phyloP scores from a whole-genome alignment of 1,140 invertebrate species.

The Matsumurasca onukii region DNA sequence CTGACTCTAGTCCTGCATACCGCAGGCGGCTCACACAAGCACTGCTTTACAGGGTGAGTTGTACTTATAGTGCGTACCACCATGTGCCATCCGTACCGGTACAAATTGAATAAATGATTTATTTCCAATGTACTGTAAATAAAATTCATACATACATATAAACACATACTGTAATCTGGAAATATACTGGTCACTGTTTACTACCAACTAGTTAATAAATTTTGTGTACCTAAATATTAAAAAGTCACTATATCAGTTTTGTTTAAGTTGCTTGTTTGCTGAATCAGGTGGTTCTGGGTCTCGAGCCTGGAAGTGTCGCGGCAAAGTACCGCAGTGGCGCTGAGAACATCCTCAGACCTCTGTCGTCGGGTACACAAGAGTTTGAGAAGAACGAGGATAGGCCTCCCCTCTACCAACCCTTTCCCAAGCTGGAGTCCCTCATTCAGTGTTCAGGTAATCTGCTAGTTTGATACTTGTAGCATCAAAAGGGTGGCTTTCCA shows the following conservation, averaged over 20 bases:
- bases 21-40: conserved; percentile 48
- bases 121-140: too few relatives aligned
- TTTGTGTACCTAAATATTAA: too few relatives aligned
- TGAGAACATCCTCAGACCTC: conserved; percentile 49
- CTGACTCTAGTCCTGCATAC: conserved; percentile 62
- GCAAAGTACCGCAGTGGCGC: conserved; percentile 25
- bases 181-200: too few relatives aligned
- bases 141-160: too few relatives aligned
- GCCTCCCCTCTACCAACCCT: conserved; percentile 76
- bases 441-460: conserved; percentile 62
- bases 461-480: too few relatives aligned
- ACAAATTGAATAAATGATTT: too few relatives aligned
- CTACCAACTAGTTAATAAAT: too few relatives aligned
- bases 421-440: conserved; percentile 73
- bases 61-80: neutral
- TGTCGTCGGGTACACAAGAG: conserved; percentile 70
- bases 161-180: too few relatives aligned
- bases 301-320: neutral
- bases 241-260: too few relatives aligned
- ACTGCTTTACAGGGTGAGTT: conserved; percentile 53
- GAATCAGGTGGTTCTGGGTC: neutral
- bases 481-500: neutral
- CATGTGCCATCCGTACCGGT: neutral
- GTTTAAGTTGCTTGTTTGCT: too few relatives aligned
- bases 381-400: conserved; percentile 69